Evolutionary conservation across 2,888 invertebrate genomes (phyloP), one percentile per base, ranked within the genome.

Genomic region (Venustoraphidia nigricollis): DNA sequence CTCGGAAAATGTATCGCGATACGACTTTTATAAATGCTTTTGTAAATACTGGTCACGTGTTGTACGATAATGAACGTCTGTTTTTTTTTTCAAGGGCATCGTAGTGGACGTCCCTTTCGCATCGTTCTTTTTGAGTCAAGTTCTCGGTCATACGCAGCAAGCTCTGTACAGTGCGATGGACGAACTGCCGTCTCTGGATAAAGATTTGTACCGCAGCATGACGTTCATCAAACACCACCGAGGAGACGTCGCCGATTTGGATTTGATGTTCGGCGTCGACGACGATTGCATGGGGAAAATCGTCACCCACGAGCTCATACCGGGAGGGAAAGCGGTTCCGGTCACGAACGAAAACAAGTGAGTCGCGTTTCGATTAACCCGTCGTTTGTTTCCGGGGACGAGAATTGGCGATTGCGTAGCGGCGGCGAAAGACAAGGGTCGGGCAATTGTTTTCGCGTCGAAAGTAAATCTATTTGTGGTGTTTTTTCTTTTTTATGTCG

Each of bases 101-200:
- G 94, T 97, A 8, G 92, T 97, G 5, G 98, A 99, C 65, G 95
- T 98, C 40, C 97, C 96, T 1, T 95, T 99, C 65, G 97, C 98
- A 0, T 90, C 94, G 36, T 99, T 99, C 68, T 97, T 99, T 68
- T 77, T 99, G 34, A 94, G 92, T 58, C 93, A 96, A 71, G 83
- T 97, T 52, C 72, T 95, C 47, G 95, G 94, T 0, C 91, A 93
- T 67, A 89, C 90, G 8, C 88, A 91, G 56, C 91, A 90, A 60
- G 88, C 91, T 9, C 73, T 92, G 10, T 96, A 97, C 71, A 96
- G 95, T 63, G 95, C 93, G 67, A 86, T 99, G 60, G 98, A 99
- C 66, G 98, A 99, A 68, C 71, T 99, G 55, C 93, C 97, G 0
- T 96, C 96, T 0, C 71, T 99, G 6, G 98, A 99, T 68, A 81